Conservation (phyloP, 1,140 invertebrate genomes). For the Scaptomyza pallida region DNA sequence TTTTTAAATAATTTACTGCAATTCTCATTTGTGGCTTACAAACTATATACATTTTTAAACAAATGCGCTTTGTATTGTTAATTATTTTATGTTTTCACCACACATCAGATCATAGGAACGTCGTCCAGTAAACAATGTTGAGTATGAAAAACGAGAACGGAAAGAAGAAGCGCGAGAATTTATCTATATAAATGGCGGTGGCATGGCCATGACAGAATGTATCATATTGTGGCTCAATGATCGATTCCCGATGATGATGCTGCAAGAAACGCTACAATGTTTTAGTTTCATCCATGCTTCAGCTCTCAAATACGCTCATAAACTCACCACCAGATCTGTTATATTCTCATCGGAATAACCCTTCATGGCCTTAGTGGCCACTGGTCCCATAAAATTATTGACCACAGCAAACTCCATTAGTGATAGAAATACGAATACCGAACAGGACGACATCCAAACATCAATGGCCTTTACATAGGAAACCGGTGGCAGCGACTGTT, state of each 20-base stretch:
- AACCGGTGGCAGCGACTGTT: constrained; percentile 94
- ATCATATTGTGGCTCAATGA: constrained; percentile 89
- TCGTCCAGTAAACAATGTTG: constrained; percentile 95
- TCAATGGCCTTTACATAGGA: constrained; percentile 96
- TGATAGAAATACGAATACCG: constrained; percentile 96
- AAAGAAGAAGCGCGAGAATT: constrained; percentile 94
- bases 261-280: constrained; percentile 37
- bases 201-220: constrained; percentile 93
- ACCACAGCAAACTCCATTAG: constrained; percentile 96
- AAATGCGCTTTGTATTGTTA: constrained; percentile 76
- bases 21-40: constrained; percentile 70
- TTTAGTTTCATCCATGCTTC: constrained; percentile 20
- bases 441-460: constrained; percentile 97
- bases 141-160: constrained; percentile 94
- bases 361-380: constrained; percentile 94
- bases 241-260: constrained; percentile 85
- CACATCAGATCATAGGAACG: constrained; percentile 87
- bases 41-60: constrained; percentile 83
- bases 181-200: constrained; percentile 93
- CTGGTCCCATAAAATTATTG: constrained; percentile 95
- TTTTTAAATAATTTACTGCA: constrained; percentile 67
- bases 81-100: constrained; percentile 29
- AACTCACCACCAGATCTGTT: constrained; percentile 88
- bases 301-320: no score
- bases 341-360: constrained; percentile 95